A percentile compares a stretch with the other conserved stretches of the same genome.
Evolutionary conservation across 37 sponge, comb jelly and placozoan genomes (phyloP).

Genomic region (Cliona cf. orientalis): DNA sequence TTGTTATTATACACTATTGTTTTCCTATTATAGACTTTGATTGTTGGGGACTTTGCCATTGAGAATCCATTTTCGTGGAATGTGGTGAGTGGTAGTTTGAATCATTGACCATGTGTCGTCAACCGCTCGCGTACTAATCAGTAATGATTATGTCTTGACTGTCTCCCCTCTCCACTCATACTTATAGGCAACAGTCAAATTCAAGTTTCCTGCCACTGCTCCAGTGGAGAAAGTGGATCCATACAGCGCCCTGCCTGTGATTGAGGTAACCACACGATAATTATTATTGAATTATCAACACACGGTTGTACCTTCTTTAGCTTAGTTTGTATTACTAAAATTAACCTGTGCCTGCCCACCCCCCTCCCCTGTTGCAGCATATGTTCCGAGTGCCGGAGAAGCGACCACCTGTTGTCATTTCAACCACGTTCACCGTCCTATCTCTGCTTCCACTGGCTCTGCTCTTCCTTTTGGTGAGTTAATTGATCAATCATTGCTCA

Average conservation of each 20-base stretch:
- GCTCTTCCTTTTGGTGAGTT: slow-evolving; percentile 74
- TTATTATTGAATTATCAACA: not conserved
- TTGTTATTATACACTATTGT: not conserved
- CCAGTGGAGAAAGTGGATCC: slow-evolving; percentile 8
- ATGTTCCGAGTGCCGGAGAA: slow-evolving; percentile 87
- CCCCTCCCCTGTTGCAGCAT: slow-evolving; percentile 49
- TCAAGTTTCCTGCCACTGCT: slow-evolving; percentile 60
- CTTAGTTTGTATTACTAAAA: not conserved
- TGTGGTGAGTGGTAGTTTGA: slow-evolving; percentile 37
- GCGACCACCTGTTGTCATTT: slow-evolving; percentile 77
- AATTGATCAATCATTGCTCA: not conserved
- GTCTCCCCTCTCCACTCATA: not conserved
- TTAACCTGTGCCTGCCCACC: not conserved
- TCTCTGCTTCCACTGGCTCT: slow-evolving; percentile 67
- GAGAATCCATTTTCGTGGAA: slow-evolving; percentile 79
- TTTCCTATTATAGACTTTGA: slow-evolving; percentile 37
- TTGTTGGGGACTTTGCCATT: slow-evolving; percentile 74
- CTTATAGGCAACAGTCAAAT: slow-evolving; percentile 41
- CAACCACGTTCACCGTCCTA: slow-evolving; percentile 76
- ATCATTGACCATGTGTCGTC: not conserved
- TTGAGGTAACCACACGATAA: slow-evolving; percentile 32
- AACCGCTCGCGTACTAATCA: not conserved
- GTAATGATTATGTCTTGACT: not conserved
- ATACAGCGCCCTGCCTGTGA: slow-evolving; percentile 65
- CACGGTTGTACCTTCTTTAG: not conserved